Conservation (phyloP, 2,888 invertebrate species). For the Adelognathus sp. region DNA sequence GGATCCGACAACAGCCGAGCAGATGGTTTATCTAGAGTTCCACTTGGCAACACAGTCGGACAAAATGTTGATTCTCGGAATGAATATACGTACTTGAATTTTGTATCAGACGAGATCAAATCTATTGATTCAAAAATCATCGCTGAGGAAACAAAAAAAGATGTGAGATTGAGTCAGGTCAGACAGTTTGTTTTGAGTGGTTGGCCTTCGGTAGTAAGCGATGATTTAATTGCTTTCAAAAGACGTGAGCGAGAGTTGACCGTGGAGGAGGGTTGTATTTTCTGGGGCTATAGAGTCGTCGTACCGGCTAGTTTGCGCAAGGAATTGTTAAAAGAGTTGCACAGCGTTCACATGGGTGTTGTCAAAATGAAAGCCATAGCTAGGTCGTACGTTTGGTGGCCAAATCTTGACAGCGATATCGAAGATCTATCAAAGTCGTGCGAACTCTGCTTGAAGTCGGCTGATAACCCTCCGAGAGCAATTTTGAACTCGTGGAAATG, state of each 20-base stretch:
- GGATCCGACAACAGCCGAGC: constrained; percentile 57
- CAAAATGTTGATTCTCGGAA: too few species aligned
- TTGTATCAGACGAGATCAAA: background rate
- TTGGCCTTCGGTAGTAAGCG: constrained; percentile 2
- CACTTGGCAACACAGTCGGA: background rate
- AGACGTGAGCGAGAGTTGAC: constrained; percentile 33
- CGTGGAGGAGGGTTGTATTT: constrained; percentile 45
- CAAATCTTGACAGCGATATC: constrained; percentile 35
- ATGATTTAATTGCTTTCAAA: background rate
- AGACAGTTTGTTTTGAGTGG: background rate
- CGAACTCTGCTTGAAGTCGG: constrained; percentile 51
- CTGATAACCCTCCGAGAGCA: constrained; percentile 21
- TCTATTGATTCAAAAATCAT: constrained; percentile 1
- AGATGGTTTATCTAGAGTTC: constrained; percentile 61
- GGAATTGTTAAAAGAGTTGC: too few species aligned
- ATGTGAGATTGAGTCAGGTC: background rate
- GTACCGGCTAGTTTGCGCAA: too few species aligned
- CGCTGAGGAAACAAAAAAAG: background rate
- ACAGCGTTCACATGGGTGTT: too few species aligned
- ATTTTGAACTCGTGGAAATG: constrained; percentile 17
- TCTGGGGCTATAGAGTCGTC: too few species aligned
- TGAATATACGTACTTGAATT: constrained; percentile 36
- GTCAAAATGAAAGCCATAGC: too few species aligned
- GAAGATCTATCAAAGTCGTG: constrained; percentile 58
- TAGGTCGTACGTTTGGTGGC: constrained; percentile 56